A percentile compares a stretch with the other conserved stretches of the same genome.
phyloP scores from a whole-genome alignment of 1,140 invertebrate genomes.

The Drosophila sp. region DNA sequence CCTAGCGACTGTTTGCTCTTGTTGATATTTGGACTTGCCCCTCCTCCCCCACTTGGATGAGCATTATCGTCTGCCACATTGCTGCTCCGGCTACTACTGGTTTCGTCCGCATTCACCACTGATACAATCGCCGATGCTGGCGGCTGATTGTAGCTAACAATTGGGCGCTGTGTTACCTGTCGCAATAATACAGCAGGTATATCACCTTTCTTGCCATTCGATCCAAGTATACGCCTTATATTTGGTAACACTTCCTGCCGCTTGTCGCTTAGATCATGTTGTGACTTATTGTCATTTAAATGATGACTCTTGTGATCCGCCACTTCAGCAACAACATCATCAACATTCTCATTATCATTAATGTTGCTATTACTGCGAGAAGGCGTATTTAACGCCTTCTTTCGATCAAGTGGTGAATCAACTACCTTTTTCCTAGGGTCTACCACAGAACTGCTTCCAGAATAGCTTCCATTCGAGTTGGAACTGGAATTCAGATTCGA shows the following conservation, averaged over 20 bases:
- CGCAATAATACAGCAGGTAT: constrained; percentile 90
- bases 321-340: constrained; percentile 8
- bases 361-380: constrained; percentile 84
- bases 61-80: constrained; percentile 24
- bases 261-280: constrained; percentile 18
- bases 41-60: neutral
- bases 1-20: constrained; percentile 55
- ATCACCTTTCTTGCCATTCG: constrained; percentile 91
- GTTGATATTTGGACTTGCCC: constrained; percentile 73
- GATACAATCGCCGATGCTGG: constrained; percentile 71
- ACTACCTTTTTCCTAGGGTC: neutral
- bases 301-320: constrained; percentile 22
- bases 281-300: constrained; percentile 12
- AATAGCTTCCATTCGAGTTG: constrained; percentile 29
- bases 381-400: constrained; percentile 90
- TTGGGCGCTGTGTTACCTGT: constrained; percentile 87
- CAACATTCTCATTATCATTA: neutral
- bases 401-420: constrained; percentile 79
- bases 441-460: constrained; percentile 34
- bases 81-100: constrained; percentile 25
- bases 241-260: constrained; percentile 88
- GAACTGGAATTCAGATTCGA: neutral
- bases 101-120: constrained; percentile 42
- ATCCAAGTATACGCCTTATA: constrained; percentile 92
- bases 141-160: constrained; percentile 57